A percentile compares a stretch with the other conserved stretches of the same genome.
These are phyloP conservation scores for Drosophila arawakana DNA, from an alignment of 1,140 invertebrate genomes.

Conservation along the genomic window DNA sequence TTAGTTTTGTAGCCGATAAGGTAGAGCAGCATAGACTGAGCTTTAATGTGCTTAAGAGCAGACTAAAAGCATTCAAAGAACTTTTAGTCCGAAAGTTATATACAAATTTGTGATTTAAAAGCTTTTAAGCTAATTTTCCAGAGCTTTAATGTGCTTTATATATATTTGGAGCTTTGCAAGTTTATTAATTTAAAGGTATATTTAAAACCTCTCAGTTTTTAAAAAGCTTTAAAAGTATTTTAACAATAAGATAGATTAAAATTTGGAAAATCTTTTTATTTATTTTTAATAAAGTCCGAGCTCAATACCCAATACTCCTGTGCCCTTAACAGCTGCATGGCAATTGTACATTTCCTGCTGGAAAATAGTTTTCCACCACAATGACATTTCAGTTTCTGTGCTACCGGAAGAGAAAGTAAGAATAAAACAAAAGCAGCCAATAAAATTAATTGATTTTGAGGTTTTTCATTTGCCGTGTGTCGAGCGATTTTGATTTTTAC, in stretches of 20 bases:
- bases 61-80: not conserved
- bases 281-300: not conserved
- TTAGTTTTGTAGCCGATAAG: not conserved
- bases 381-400: constrained; percentile 68
- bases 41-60: not conserved
- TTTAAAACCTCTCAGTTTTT: no score
- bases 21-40: not conserved
- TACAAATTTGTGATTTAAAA: no score
- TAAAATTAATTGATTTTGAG: constrained; percentile 81
- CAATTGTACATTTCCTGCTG: constrained; percentile 28
- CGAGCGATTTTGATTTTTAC: constrained; percentile 53
- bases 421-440: constrained; percentile 44
- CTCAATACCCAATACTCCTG: not conserved
- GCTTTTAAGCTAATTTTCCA: no score
- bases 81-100: no score
- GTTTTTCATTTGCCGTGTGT: constrained; percentile 54
- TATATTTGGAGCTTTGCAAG: no score
- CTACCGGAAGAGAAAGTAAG: not conserved
- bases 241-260: no score
- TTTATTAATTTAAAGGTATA: no score
- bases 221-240: no score
- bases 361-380: constrained; percentile 68
- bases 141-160: no score
- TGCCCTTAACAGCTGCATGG: not conserved
- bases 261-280: no score